Conservation (phyloP, 1,140 invertebrate genomes). For the Caenorhabditis brenneri region DNA sequence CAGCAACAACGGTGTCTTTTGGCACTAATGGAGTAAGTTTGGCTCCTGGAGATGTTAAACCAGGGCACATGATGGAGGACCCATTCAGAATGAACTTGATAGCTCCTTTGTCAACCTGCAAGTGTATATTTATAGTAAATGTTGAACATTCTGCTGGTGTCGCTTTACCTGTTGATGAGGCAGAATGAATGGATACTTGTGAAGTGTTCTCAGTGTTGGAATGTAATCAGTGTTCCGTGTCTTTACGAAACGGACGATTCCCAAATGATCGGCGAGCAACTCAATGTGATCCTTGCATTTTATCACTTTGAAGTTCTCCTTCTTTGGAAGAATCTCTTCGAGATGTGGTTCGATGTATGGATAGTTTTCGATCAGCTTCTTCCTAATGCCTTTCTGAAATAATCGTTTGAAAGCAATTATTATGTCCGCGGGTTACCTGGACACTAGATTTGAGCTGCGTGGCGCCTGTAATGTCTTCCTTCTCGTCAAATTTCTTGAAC, state of each 20-base stretch:
- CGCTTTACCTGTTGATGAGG: conserved; percentile 74
- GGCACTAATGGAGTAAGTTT: conserved; percentile 77
- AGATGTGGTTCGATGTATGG: conserved; percentile 72
- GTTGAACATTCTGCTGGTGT: no score
- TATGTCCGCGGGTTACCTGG: no score
- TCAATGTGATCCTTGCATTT: conserved; percentile 74
- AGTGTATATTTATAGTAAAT: no score
- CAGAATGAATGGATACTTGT: conserved; percentile 75
- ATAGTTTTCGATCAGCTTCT: conserved; percentile 73
- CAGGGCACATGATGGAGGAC: conserved; percentile 99
- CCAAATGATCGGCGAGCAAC: conserved; percentile 71
- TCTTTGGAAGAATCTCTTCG: conserved; percentile 74
- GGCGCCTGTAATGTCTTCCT: conserved; percentile 65
- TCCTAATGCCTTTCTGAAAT: conserved; percentile 67
- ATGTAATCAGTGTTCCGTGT: conserved; percentile 60
- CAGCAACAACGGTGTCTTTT: conserved; percentile 63
- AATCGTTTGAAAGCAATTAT: background rate
- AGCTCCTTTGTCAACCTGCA: conserved; percentile 94
- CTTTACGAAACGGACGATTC: conserved; percentile 65
- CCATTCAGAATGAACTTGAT: conserved; percentile 98
- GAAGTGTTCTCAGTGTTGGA: conserved; percentile 74
- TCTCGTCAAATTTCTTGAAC: conserved; percentile 70
- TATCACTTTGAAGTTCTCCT: conserved; percentile 73
- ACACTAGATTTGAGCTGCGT: conserved; percentile 70
- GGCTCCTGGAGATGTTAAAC: conserved; percentile 93